These are phyloP conservation scores for Clarias macrocephalus DNA, from an alignment of 2,113 vertebrate species.

Conservation along the genomic window DNA sequence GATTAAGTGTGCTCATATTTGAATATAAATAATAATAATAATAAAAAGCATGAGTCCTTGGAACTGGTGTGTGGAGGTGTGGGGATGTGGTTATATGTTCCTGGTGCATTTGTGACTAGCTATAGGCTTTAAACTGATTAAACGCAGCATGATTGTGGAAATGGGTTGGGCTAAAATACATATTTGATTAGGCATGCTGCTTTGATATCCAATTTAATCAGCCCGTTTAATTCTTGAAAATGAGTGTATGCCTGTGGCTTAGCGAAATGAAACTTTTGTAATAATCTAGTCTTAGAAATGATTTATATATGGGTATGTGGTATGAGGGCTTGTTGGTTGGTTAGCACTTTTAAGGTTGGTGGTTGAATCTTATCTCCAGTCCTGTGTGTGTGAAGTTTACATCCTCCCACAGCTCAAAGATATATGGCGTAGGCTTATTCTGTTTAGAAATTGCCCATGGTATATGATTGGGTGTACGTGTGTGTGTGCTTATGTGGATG, in stretches of 20 bases:
- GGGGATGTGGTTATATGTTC: neutral
- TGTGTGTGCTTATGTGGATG: too few relatives aligned
- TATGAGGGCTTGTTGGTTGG: too few relatives aligned
- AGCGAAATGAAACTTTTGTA: neutral
- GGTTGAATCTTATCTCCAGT: too few relatives aligned
- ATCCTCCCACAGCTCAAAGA: too few relatives aligned
- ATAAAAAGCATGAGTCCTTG: neutral
- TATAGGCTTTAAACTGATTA: neutral
- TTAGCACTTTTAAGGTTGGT: too few relatives aligned
- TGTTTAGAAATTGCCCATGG: too few relatives aligned
- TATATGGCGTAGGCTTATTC: too few relatives aligned
- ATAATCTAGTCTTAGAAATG: neutral
- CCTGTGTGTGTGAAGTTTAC: too few relatives aligned
- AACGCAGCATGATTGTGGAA: neutral
- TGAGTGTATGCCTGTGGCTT: neutral
- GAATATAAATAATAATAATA: neutral
- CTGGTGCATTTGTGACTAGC: neutral
- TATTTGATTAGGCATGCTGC: neutral
- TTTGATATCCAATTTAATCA: neutral
- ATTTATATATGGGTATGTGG: too few relatives aligned
- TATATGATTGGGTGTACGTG: too few relatives aligned
- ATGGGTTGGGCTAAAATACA: neutral
- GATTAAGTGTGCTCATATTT: neutral
- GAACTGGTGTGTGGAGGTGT: neutral
- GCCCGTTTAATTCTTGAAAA: neutral